Evolutionary conservation across 2,888 invertebrate species (phyloP).

Genomic region (Sphinx pinastri): DNA sequence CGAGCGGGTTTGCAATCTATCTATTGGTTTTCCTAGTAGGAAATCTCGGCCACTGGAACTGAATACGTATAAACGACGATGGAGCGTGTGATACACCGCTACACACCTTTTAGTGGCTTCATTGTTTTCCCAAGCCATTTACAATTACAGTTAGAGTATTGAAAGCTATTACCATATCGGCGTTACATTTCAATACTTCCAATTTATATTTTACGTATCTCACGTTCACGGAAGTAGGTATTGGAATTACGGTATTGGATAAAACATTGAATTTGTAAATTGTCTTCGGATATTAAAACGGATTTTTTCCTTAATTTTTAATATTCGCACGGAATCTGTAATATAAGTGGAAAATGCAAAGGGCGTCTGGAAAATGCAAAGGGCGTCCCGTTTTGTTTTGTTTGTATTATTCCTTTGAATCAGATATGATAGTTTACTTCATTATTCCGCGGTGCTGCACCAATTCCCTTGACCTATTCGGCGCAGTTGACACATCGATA

Average conservation of each 20-base stretch:
- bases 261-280: neutral
- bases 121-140: slow-evolving; percentile 57
- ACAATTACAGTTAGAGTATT: slow-evolving; percentile 52
- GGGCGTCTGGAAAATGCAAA: neutral
- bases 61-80: slow-evolving; percentile 51
- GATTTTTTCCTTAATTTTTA: neutral
- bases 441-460: slow-evolving; percentile 18
- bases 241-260: slow-evolving; percentile 1
- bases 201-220: slow-evolving; percentile 16
- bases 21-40: slow-evolving; percentile 61
- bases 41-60: slow-evolving; percentile 61
- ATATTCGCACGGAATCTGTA: neutral
- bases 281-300: neutral
- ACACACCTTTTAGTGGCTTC: slow-evolving; percentile 48
- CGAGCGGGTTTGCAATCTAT: slow-evolving; percentile 46
- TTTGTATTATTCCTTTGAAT: neutral
- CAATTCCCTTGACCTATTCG: slow-evolving; percentile 24
- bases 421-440: slow-evolving; percentile 19
- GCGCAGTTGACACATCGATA: slow-evolving; percentile 18
- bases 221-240: slow-evolving; percentile 9
- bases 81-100: slow-evolving; percentile 55
- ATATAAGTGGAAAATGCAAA: neutral
- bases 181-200: slow-evolving; percentile 38
- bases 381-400: neutral
- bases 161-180: slow-evolving; percentile 45